Evolutionary conservation across 2,888 invertebrate genomes (phyloP).

Genomic region (Xylocampa areola): DNA sequence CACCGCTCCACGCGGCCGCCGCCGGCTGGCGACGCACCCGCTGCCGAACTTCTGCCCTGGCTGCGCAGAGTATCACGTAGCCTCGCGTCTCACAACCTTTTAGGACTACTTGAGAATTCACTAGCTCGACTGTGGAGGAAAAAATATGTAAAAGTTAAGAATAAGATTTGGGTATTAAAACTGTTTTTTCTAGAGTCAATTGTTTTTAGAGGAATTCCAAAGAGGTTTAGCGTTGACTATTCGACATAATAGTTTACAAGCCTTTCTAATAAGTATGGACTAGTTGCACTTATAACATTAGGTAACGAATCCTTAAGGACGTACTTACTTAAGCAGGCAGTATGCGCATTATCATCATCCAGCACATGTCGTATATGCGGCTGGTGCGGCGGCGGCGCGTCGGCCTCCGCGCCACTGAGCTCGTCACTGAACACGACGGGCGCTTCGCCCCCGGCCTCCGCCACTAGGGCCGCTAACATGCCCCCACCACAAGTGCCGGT

Average conservation of each 20-base stretch:
- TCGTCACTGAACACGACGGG: slow-evolving; percentile 99
- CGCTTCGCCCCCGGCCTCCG: slow-evolving; percentile 96
- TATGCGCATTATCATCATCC: slow-evolving; percentile 97
- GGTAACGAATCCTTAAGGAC: too few relatives aligned
- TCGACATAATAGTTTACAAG: too few relatives aligned
- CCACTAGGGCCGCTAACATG: slow-evolving; percentile 96
- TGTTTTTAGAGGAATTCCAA: too few relatives aligned
- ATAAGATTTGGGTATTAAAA: too few relatives aligned
- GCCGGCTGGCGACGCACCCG: slow-evolving; percentile 94
- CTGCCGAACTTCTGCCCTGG: slow-evolving; percentile 98
- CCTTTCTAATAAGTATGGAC: too few relatives aligned
- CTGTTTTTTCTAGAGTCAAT: too few relatives aligned
- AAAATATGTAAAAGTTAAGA: background rate
- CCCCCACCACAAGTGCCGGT: slow-evolving; percentile 84
- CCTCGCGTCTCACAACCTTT: slow-evolving; percentile 99
- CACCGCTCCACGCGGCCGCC: slow-evolving; percentile 98
- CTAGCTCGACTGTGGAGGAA: slow-evolving; percentile 92
- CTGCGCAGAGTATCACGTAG: slow-evolving; percentile 98
- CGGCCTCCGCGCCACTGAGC: slow-evolving; percentile 89
- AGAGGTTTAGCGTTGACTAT: too few relatives aligned
- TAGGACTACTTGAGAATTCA: slow-evolving; percentile 97
- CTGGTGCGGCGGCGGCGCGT: slow-evolving; percentile 88
- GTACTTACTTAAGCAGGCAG: slow-evolving; percentile 97
- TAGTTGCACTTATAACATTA: too few relatives aligned
- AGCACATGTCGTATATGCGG: slow-evolving; percentile 94